Percentiles rank a stretch among this genome's conserved stretches.
These are phyloP conservation scores for Sakesphorus luctuosus DNA, from an alignment of 2,113 vertebrate genomes.

Conservation along the genomic window DNA sequence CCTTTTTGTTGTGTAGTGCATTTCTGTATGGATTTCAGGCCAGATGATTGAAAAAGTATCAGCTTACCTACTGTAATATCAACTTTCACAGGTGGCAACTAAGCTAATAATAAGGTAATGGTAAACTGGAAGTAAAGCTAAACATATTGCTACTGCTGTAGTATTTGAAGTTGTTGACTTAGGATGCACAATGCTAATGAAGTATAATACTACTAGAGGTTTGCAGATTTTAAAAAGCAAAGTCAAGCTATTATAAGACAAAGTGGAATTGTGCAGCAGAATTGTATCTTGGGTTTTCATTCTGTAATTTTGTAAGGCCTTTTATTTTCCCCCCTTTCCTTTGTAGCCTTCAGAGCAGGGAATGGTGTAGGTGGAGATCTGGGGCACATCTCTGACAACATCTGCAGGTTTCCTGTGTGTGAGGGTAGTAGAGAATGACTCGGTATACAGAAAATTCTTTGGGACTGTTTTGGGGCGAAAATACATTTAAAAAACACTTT, in stretches of 20 bases:
- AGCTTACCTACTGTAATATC: not conserved
- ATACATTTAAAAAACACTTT: conserved; percentile 28
- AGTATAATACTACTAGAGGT: not conserved
- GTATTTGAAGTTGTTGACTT: not conserved
- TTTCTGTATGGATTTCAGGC: not conserved
- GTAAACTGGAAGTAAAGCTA: not conserved
- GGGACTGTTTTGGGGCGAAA: not conserved
- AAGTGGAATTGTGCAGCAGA: not conserved
- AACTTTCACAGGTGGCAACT: not conserved
- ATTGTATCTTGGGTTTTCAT: not conserved
- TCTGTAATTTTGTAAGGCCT: not conserved
- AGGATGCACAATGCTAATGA: not conserved
- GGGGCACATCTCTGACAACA: not conserved
- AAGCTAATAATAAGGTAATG: not conserved
- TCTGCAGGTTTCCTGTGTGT: not conserved
- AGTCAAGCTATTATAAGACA: not conserved
- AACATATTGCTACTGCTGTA: not conserved
- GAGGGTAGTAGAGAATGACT: not conserved
- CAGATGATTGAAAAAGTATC: not conserved
- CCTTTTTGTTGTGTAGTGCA: not conserved
- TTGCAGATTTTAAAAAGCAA: not conserved
- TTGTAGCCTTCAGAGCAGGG: not conserved
- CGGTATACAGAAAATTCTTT: not conserved
- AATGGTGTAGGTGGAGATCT: not conserved
- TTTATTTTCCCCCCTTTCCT: not conserved